A percentile compares a stretch with the other conserved stretches of the same genome.
phyloP scores from a whole-genome alignment of 2,888 invertebrate species.

The Melolontha melolontha region DNA sequence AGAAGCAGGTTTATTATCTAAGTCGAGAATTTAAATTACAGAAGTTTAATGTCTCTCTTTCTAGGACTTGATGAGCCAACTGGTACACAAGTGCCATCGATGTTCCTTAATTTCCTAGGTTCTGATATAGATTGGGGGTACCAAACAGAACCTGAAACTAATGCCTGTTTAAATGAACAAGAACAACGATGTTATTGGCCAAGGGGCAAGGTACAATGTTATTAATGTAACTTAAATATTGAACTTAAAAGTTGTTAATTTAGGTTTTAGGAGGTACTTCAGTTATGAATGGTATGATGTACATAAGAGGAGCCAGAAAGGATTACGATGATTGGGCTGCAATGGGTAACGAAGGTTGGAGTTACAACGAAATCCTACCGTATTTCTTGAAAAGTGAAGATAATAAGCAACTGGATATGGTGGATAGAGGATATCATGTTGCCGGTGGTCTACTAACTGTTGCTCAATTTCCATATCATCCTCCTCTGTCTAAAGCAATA shows the following conservation, averaged over 20 bases:
- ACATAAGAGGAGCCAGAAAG: constrained; percentile 87
- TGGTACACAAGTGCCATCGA: constrained; percentile 89
- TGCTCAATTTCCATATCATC: constrained; percentile 87
- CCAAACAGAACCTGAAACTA: constrained; percentile 84
- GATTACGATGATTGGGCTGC: constrained; percentile 92
- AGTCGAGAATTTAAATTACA: neutral
- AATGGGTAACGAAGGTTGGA: constrained; percentile 89
- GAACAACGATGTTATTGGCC: constrained; percentile 85
- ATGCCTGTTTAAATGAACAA: constrained; percentile 79
- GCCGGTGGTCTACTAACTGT: constrained; percentile 83
- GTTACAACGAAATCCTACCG: constrained; percentile 88
- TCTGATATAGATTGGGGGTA: constrained; percentile 91
- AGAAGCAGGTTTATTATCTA: constrained; percentile 72
- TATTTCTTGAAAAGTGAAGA: constrained; percentile 91
- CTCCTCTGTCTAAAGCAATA: constrained; percentile 82
- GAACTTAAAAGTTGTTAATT: constrained; percentile 19
- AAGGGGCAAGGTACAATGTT: constrained; percentile 76
- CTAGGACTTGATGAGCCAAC: constrained; percentile 87
- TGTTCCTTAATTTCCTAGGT: constrained; percentile 89
- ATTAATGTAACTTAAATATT: neutral
- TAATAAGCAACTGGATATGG: constrained; percentile 76
- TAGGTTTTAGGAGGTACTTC: constrained; percentile 92
- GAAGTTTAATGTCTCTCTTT: neutral
- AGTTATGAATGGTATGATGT: constrained; percentile 96
- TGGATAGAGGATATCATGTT: constrained; percentile 83